Percentiles rank a stretch among this genome's conserved stretches.
These are phyloP conservation scores for Rhaphigaster nebulosa DNA, from an alignment of 2,888 invertebrate species.

Conservation along the genomic window DNA sequence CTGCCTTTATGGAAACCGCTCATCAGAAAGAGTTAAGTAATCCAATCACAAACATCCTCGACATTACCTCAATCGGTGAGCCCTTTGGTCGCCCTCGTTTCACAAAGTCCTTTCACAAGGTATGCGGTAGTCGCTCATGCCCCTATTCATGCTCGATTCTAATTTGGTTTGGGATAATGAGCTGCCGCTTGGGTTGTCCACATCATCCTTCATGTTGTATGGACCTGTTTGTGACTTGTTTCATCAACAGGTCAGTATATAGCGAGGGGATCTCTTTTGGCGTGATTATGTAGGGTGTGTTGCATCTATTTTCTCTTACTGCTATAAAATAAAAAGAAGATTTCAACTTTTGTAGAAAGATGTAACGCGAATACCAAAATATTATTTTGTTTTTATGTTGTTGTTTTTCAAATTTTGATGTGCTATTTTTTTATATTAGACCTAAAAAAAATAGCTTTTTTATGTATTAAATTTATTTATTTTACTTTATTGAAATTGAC, in stretches of 20 bases:
- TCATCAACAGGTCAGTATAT: conserved; percentile 20
- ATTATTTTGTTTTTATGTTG: too few species aligned
- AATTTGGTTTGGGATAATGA: conserved; percentile 26
- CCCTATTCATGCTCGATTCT: background rate
- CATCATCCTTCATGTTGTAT: background rate
- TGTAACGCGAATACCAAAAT: too few species aligned
- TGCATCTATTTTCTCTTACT: background rate
- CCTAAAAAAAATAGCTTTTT: too few species aligned
- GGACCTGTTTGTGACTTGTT: background rate
- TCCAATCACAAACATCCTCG: conserved; percentile 14
- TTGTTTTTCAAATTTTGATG: too few species aligned
- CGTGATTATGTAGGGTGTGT: background rate
- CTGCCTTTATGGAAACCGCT: background rate
- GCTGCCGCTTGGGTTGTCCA: background rate
- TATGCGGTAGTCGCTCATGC: background rate
- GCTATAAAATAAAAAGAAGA: background rate
- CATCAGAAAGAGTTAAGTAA: conserved; percentile 13
- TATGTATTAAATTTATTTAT: too few species aligned
- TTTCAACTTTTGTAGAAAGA: too few species aligned
- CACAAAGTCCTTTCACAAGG: background rate
- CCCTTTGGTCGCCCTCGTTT: background rate
- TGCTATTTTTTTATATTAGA: too few species aligned
- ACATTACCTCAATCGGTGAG: background rate
- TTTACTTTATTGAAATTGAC: too few species aligned
- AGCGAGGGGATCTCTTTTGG: background rate